These are phyloP conservation scores for Rhinolophus ferrumequinum DNA, from an alignment of 2,113 vertebrate species.

Conservation along the genomic window DNA sequence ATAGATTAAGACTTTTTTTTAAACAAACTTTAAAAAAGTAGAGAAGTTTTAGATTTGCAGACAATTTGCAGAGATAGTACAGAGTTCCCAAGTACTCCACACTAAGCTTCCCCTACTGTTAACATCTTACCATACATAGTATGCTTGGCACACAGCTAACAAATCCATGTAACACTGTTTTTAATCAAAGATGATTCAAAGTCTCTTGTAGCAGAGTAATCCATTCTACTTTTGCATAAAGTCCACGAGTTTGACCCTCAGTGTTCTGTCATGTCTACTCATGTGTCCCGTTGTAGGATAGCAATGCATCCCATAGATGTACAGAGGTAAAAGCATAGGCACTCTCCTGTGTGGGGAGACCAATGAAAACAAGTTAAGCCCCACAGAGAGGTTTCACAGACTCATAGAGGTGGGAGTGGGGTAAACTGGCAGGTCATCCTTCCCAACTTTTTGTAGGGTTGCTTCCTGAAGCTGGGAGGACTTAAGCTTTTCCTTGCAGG, in stretches of 20 bases:
- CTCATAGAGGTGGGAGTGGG: neutral
- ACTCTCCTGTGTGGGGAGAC: neutral
- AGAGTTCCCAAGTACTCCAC: neutral
- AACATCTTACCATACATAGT: neutral
- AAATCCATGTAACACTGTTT: neutral
- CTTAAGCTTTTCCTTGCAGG: neutral
- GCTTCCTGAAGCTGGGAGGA: neutral
- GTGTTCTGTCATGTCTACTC: neutral
- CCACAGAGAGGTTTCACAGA: neutral
- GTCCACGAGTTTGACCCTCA: neutral
- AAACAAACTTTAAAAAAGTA: neutral
- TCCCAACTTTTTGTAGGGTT: neutral
- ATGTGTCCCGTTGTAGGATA: neutral
- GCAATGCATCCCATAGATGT: neutral
- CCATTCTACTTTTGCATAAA: neutral
- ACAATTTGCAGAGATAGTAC: neutral
- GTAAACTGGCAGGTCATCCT: neutral
- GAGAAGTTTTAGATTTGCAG: neutral
- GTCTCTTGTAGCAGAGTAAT: neutral
- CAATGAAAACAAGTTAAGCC: neutral
- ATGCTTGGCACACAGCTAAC: neutral
- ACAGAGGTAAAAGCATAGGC: neutral
- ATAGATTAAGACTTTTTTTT: neutral
- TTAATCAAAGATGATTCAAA: neutral
- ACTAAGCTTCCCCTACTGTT: neutral